Evolutionary conservation across 2,797 vertebrate species (phyloP).

Genomic region (Molossus molossus): DNA sequence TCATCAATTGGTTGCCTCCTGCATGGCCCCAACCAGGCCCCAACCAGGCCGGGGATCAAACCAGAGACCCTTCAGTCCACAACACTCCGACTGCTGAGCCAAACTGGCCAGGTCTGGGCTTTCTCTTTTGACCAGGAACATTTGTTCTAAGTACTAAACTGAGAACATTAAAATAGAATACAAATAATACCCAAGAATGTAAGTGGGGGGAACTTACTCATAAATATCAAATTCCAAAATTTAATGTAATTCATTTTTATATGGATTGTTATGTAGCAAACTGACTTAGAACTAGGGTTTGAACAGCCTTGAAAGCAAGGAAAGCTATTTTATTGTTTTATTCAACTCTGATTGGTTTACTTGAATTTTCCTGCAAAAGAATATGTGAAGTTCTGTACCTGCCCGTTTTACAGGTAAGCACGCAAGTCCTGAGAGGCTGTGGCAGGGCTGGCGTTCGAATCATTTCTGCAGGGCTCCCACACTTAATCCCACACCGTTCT

Average conservation of each 20-base stretch:
- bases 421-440: background rate
- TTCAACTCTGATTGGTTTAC: background rate
- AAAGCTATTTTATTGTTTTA: background rate
- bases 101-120: too few species aligned
- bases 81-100: too few species aligned
- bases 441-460: background rate
- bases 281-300: background rate
- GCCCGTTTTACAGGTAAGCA: background rate
- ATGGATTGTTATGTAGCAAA: background rate
- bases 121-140: background rate
- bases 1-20: too few species aligned
- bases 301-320: background rate
- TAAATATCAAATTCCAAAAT: slow-evolving; percentile 9
- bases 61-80: too few species aligned
- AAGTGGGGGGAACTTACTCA: background rate
- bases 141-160: slow-evolving; percentile 46
- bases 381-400: background rate
- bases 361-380: slow-evolving; percentile 1
- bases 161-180: background rate
- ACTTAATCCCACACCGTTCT: background rate
- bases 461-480: background rate
- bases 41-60: too few species aligned
- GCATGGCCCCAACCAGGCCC: too few species aligned
- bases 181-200: background rate
- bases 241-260: background rate